These are phyloP conservation scores for Trichonephila inaurata DNA, from an alignment of 1,140 invertebrate genomes.

Conservation along the genomic window DNA sequence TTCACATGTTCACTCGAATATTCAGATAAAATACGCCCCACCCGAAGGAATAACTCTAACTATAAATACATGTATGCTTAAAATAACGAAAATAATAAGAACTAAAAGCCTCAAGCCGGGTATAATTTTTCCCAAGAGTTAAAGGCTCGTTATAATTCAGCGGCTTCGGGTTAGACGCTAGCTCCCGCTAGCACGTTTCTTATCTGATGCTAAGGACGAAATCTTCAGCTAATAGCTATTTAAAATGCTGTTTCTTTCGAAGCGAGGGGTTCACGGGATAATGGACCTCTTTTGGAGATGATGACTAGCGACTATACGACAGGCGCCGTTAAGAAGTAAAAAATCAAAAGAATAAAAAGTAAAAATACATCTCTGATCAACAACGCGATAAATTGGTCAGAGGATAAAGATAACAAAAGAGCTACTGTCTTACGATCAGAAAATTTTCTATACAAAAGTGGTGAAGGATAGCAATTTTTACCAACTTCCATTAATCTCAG, in stretches of 20 bases:
- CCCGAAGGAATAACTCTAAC: neutral
- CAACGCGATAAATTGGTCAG: constrained; percentile 46
- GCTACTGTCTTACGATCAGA: constrained; percentile 67
- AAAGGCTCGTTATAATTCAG: constrained; percentile 47
- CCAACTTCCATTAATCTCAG: neutral
- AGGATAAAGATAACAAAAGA: constrained; percentile 63
- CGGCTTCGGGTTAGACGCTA: neutral
- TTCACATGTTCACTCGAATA: neutral
- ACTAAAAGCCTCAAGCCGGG: neutral
- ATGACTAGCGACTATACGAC: constrained; percentile 47
- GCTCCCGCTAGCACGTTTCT: neutral
- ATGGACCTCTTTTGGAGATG: constrained; percentile 15
- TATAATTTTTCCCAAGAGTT: neutral
- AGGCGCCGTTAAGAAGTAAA: constrained; percentile 38
- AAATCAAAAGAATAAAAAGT: too few relatives aligned
- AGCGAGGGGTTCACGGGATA: constrained; percentile 36
- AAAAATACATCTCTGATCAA: constrained; percentile 30
- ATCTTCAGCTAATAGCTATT: constrained; percentile 70
- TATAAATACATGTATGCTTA: too few relatives aligned
- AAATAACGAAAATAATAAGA: neutral
- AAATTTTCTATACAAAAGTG: constrained; percentile 1
- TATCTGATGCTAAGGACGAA: constrained; percentile 65
- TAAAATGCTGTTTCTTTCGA: constrained; percentile 60
- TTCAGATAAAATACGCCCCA: neutral
- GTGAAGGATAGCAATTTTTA: neutral